These are phyloP conservation scores for Steinernema hermaphroditum DNA, from an alignment of 2,888 invertebrate species.

Conservation along the genomic window DNA sequence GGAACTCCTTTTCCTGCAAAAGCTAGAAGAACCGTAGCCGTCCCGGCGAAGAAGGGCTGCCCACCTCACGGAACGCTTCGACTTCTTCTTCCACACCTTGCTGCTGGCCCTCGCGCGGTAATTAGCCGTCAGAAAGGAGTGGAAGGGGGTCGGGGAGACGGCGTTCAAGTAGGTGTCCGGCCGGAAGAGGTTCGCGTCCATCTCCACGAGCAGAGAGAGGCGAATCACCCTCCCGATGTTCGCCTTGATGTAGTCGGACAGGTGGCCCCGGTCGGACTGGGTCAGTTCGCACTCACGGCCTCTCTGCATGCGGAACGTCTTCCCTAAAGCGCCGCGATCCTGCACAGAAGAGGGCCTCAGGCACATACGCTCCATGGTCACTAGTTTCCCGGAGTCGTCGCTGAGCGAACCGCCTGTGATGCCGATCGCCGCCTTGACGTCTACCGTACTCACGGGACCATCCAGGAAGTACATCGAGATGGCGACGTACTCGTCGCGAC, in stretches of 20 bases:
- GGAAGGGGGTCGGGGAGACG: conserved; percentile 60
- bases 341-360: neutral
- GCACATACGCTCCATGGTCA: neutral
- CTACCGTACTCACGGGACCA: conserved; percentile 57
- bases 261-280: conserved; percentile 48
- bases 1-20: conserved; percentile 32
- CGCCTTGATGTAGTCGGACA: conserved; percentile 40
- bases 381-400: conserved; percentile 31
- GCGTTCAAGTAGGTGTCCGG: conserved; percentile 59
- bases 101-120: conserved; percentile 62
- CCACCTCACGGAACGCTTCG: conserved; percentile 39
- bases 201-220: conserved; percentile 55
- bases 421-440: conserved; percentile 38
- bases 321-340: conserved; percentile 31
- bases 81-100: conserved; percentile 60
- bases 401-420: conserved; percentile 26
- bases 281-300: conserved; percentile 58
- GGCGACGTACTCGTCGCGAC: conserved; percentile 55
- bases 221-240: conserved; percentile 54
- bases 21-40: conserved; percentile 15
- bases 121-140: conserved; percentile 63
- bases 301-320: conserved; percentile 40
- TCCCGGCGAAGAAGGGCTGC: neutral
- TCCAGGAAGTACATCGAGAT: conserved; percentile 63
- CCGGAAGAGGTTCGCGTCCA: conserved; percentile 57